Percentiles rank a stretch among this genome's conserved stretches.
These are phyloP conservation scores for Gymnothorax reevesii DNA, from an alignment of 2,797 vertebrate genomes.

Conservation along the genomic window DNA sequence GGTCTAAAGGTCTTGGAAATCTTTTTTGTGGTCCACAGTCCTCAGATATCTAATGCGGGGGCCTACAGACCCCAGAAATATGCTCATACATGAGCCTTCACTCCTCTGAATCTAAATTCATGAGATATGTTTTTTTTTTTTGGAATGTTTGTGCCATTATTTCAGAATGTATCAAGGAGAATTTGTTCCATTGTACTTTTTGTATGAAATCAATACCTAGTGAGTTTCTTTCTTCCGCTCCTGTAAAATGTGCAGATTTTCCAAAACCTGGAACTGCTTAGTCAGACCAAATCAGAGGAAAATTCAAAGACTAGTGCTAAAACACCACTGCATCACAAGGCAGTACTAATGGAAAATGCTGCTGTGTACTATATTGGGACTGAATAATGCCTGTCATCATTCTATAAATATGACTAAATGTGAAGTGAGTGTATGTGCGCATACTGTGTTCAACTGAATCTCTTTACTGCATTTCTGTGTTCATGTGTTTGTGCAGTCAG, in stretches of 20 bases:
- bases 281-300: neutral
- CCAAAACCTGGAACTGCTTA: neutral
- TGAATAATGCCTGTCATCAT: neutral
- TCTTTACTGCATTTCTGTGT: no score
- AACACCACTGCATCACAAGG: neutral
- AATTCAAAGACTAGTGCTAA: neutral
- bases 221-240: neutral
- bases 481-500: neutral
- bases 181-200: neutral
- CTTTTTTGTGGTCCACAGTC: no score
- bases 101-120: no score
- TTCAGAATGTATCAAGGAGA: neutral
- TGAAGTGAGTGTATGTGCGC: neutral
- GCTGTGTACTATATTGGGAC: neutral
- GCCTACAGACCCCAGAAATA: no score
- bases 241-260: neutral
- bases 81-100: no score
- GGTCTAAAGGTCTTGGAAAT: no score
- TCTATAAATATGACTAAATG: neutral
- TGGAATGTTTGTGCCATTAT: no score
- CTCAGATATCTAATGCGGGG: no score
- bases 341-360: neutral
- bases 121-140: no score
- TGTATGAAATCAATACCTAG: no score
- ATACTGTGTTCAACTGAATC: neutral